Evolutionary conservation across 2,113 vertebrate genomes (phyloP).

Genomic region (Puffinus mauretanicus): DNA sequence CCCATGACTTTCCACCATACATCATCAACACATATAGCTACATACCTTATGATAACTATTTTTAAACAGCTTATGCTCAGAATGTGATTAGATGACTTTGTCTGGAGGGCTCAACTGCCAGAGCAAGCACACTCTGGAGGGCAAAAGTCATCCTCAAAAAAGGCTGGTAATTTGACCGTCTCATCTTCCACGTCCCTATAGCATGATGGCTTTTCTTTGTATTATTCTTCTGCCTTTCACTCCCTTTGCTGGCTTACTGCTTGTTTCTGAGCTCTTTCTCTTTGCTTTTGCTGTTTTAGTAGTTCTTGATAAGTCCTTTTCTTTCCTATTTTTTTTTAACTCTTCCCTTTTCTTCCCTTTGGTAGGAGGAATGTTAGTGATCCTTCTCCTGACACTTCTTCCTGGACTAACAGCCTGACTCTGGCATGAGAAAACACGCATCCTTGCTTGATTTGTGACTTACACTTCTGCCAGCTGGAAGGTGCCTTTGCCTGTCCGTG

Average conservation of each 20-base stretch:
- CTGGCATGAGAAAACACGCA: neutral
- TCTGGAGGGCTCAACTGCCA: constrained; percentile 41
- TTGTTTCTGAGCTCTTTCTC: neutral
- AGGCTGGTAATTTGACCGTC: constrained; percentile 4
- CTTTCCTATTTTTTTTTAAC: neutral
- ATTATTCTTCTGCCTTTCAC: neutral
- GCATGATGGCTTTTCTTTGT: neutral
- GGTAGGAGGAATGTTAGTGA: neutral
- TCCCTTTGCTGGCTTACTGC: neutral
- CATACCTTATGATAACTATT: neutral
- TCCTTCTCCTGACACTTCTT: neutral
- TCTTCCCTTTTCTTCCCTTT: neutral
- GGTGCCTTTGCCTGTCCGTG: rapidly evolving
- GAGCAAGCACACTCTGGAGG: constrained; percentile 69
- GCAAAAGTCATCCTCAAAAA: constrained; percentile 69
- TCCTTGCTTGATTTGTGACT: neutral
- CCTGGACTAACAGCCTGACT: neutral
- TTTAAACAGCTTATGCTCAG: neutral
- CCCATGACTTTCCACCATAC: neutral
- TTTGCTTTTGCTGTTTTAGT: neutral
- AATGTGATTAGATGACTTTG: neutral
- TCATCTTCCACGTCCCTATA: neutral
- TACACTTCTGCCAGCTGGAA: neutral
- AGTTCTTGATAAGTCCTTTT: neutral
- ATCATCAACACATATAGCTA: neutral